These are phyloP conservation scores for Trichechus manatus DNA, from an alignment of 2,113 vertebrate species.

Conservation along the genomic window DNA sequence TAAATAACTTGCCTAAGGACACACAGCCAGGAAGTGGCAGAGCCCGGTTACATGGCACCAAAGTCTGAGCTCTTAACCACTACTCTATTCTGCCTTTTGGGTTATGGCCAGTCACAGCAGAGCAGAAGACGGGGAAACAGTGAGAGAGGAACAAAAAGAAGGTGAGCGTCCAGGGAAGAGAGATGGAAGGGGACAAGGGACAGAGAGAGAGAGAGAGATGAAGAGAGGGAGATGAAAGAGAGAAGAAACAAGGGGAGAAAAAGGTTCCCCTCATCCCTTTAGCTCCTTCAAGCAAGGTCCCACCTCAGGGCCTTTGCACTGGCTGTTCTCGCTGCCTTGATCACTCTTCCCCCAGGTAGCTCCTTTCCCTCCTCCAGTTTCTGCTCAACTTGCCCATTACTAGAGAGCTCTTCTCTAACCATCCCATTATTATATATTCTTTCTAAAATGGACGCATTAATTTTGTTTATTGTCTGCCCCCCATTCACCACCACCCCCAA, in stretches of 20 bases:
- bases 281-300: conserved; percentile 4
- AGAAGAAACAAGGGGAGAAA: conserved; percentile 82
- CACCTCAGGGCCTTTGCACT: conserved; percentile 10
- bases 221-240: conserved; percentile 77
- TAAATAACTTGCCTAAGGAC: conserved; percentile 81
- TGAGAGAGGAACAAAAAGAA: conserved; percentile 88
- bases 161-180: conserved; percentile 54
- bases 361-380: not conserved
- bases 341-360: not conserved
- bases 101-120: conserved; percentile 77
- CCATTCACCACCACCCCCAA: not conserved
- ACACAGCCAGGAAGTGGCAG: conserved; percentile 83
- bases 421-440: not conserved
- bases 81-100: conserved; percentile 81
- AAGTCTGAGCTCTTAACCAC: conserved; percentile 83
- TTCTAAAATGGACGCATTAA: not conserved
- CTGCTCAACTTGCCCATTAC: not conserved
- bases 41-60: conserved; percentile 78
- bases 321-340: not conserved
- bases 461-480: not conserved
- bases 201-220: conserved; percentile 71
- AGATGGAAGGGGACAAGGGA: conserved; percentile 75
- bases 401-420: not conserved
- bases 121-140: conserved; percentile 78
- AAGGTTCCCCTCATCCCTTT: conserved; percentile 81